Base-by-base conservation (phyloP, 1,140 invertebrate genomes). In the Rhynchophorus ferrugineus region DNA sequence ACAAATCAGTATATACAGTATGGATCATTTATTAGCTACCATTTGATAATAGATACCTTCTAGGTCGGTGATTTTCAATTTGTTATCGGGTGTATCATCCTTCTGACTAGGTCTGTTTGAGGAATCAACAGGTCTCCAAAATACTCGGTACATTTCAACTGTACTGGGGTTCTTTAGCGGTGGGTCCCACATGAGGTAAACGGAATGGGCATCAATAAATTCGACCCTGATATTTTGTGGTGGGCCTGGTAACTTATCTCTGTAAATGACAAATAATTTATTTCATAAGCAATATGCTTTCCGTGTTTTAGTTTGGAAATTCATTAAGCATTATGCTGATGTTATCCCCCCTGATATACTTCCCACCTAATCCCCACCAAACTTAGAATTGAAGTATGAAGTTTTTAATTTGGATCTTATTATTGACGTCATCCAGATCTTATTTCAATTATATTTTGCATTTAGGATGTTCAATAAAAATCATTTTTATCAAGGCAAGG, bases 161-260 rank as follows among this genome's bases (percentile, higher is more conserved):
- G 81, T 81, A 54, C 86, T 78, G 2, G 87, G 85, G 69, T 91
- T 90, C 68, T 89, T 89, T 22, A 75, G 64, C 33, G 88, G 87
- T 11, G 79, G 76, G 61, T 89, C 83, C 88, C 87, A 91, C 45
- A 76, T 71, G 3, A 87, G 73, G 11, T 76, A 67, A 1, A 84
- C 78, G 18, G 78, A 73, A 57, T 78, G 72, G 1, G 76, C 66
- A 29, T 79, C 79, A 0, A 80, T 71, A 11, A 78, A 75, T 29
- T 77, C 74, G 11, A 86, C 79, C 17, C 73, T 74, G 19, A 90
- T 70, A 58, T 85, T 83, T 49, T 78, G 74, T 2, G 87, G 87
- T n/a, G 85, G 85, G 11, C 87, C 86, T 0, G 87, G 87, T 49
- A 91, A 66, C 39, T 75, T 78, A 69, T 85, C 82, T 50, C 83